Base-by-base conservation (phyloP, 2,113 vertebrate species). In the Malurus melanocephalus region DNA sequence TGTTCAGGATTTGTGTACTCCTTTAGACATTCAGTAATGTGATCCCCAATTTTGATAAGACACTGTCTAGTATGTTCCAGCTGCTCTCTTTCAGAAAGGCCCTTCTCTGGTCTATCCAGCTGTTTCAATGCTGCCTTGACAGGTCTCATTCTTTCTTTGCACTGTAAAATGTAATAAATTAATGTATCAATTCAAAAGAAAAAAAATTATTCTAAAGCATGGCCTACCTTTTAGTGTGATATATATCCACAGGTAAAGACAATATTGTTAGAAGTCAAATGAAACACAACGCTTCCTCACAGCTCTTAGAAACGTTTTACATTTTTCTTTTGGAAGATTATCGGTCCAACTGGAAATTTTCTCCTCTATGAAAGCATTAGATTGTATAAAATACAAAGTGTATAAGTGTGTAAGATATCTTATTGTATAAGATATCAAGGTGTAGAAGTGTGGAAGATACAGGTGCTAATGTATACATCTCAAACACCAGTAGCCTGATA, bases 61-160 rank as follows among this genome's bases (percentile, higher is more conserved):
- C 99, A 99, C 72, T 99, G 99, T 20, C 99, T 97, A 5, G 99
- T 99, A 80, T 99, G 99, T 35, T 99, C 99, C 11, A 99, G 98
- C 95, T 99, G 99, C 85, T 99, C 99, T 23, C 99, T 98, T 96
- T 99, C 99, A 16, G 99, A 99, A 92, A 99, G 98, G 32, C 99
- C 99, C 85, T 99, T 99, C 95, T 99, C 99, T 38, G 99, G 99
- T 72, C 99, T 91, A 96, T 99, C 99, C 94, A 99, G 97, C 88
- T 99, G 99, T 95, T 99, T 99, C 90, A 99, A 94, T 27, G 99
- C 99, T 53, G 99, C 99, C 93, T 99, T 99, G 33, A 99, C 99
- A 11, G 99, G 99, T 49, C 99, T 98, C 99, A 99, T 99, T 94
- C 98, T 97, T 97, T 99, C 99, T 95, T 99, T 99, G 94, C 99